Evolutionary conservation across 2,113 vertebrate species (phyloP), one percentile per base, ranked within the genome.

Genomic region (Grus americana): DNA sequence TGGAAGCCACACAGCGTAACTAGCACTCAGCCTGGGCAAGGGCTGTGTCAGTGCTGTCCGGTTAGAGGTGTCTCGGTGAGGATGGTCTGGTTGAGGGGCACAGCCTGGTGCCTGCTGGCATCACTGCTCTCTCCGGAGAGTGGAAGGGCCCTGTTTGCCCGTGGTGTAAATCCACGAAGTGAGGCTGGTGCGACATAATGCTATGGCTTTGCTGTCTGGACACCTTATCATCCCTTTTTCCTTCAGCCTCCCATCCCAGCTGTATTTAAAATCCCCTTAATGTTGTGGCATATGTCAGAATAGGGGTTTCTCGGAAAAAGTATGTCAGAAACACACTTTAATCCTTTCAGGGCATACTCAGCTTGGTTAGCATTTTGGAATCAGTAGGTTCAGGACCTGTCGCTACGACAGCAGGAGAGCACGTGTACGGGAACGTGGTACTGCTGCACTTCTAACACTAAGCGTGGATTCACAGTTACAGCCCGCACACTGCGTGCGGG

Each of bases 341-440:
- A 74, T 58, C 26, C 8, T 1, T 50, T 52, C 10, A 9, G 38
- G 6, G 13, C 26, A 1, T 24, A 4, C 46, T 79, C 55, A 32
- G 30, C 81, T 85, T 76, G 61, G 47, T 61, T n/a, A 86, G 74
- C 59, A 13, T 68, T 70, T 65, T 50, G 18, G 49, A 61, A 50
- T 65, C 27, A 3, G 62, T 26, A 47, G 29, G 18, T 66, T 89
- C 2, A 5, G 86, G 36, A 89, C 13, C 61, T 49, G 38, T n/a
- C 70, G 61, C 66, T 49, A 17, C 4, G 2, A 12, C 36, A 90
- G 50, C 49, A 85, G 44, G 38, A 63, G 54, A 67, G 24, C 49
- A 26, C 1, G 2, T 17, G 23, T 26, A 5, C 1, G 3, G 49
- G 72, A 76, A 26, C 0, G 1, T 44, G 59, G 30, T 38, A 15